A percentile compares a stretch with the other conserved stretches of the same genome.
These are phyloP conservation scores for Eumeta japonica DNA, from an alignment of 1,140 invertebrate genomes.

Conservation along the genomic window DNA sequence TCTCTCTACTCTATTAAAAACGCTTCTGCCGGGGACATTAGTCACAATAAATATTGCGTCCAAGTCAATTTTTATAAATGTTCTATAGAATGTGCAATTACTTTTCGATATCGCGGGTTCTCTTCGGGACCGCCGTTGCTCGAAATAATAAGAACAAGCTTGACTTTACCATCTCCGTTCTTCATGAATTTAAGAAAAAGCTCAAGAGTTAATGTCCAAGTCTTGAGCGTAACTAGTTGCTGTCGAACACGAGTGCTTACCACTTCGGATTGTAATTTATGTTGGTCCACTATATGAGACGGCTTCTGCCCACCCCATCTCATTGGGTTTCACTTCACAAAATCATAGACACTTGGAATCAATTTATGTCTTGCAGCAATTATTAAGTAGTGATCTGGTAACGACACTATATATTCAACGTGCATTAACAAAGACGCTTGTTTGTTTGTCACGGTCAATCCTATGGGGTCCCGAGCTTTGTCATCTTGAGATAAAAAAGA, in stretches of 20 bases:
- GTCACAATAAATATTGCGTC: slow-evolving; percentile 33
- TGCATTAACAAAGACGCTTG: too few relatives aligned
- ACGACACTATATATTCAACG: slow-evolving; percentile 32
- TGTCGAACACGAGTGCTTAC: slow-evolving; percentile 27
- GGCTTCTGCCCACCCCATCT: too few relatives aligned
- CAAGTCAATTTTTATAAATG: slow-evolving; percentile 37
- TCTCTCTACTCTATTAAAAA: slow-evolving; percentile 14
- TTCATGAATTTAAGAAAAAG: too few relatives aligned
- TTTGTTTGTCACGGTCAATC: slow-evolving; percentile 39
- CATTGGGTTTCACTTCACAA: too few relatives aligned
- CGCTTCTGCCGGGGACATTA: slow-evolving; percentile 9
- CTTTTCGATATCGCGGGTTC: slow-evolving; percentile 38
- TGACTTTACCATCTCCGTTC: too few relatives aligned
- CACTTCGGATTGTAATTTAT: slow-evolving; percentile 36
- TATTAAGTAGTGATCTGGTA: slow-evolving; percentile 50
- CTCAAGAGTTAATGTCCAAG: slow-evolving; percentile 17
- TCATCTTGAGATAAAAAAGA: too few relatives aligned
- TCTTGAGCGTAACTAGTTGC: slow-evolving; percentile 32
- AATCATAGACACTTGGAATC: slow-evolving; percentile 46
- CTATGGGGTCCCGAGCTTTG: too few relatives aligned
- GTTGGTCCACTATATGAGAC: too few relatives aligned
- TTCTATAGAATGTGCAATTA: slow-evolving; percentile 27
- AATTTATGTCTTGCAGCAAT: slow-evolving; percentile 24
- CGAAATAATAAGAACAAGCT: slow-evolving; percentile 39
- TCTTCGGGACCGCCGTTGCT: slow-evolving; percentile 44